These are phyloP conservation scores for Euschistus heros DNA, from an alignment of 1,140 invertebrate species.

Conservation along the genomic window DNA sequence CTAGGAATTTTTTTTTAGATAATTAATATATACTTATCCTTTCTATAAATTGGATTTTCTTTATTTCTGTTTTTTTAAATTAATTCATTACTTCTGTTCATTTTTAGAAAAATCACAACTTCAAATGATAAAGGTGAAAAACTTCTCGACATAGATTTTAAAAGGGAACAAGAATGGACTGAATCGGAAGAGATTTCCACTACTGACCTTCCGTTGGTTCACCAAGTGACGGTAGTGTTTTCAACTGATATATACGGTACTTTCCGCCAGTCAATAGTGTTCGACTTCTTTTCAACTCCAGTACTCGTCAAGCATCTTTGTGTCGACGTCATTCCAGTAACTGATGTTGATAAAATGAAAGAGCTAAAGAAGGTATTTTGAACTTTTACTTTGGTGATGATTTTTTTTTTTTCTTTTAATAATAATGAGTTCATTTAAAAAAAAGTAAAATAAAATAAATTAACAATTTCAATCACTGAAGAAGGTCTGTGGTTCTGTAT, in stretches of 20 bases:
- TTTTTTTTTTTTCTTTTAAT: no score
- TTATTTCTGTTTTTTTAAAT: no score
- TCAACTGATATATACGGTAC: conserved; percentile 65
- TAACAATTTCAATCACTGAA: no score
- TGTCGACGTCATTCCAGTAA: conserved; percentile 61
- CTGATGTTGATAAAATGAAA: conserved; percentile 56
- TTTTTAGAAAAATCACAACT: conserved; percentile 4
- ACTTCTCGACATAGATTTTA: conserved; percentile 29
- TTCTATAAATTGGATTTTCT: no score
- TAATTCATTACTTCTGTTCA: not conserved
- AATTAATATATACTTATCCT: no score
- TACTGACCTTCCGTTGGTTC: conserved; percentile 30
- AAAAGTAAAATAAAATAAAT: no score
- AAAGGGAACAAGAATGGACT: conserved; percentile 46
- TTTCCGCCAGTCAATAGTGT: conserved; percentile 66
- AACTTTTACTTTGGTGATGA: no score
- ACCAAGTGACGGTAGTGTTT: conserved; percentile 58
- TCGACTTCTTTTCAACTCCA: conserved; percentile 64
- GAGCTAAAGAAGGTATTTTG: conserved; percentile 42
- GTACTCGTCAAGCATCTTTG: conserved; percentile 60
- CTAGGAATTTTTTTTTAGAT: not conserved
- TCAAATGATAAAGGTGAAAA: not conserved
- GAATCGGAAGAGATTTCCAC: conserved; percentile 29
- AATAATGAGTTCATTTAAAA: no score
- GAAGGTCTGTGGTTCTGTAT: not conserved